Evolutionary conservation across 2,797 vertebrate genomes (phyloP), one percentile per base, ranked within the genome.

Genomic region (Myripristis murdjan): DNA sequence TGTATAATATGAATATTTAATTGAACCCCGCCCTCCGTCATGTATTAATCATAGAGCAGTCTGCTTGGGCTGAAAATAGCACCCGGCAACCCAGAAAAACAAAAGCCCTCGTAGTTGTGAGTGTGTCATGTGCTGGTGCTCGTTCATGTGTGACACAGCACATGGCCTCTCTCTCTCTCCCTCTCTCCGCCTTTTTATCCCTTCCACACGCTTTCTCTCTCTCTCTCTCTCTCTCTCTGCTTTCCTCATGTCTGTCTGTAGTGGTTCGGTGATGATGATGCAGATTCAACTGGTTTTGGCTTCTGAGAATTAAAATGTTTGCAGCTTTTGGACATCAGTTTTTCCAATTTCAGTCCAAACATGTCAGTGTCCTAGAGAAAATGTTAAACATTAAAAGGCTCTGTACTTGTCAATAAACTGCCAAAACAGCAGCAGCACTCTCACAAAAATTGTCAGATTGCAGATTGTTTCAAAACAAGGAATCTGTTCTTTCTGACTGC

Each of bases 21-120:
- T 92, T 88, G 62, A 18, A 65, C 72, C 82, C 83, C 83, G 73
- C 87, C 87, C 79, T 87, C 81, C 49, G 28, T 88, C 90, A 94
- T 94, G 90, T 91, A 92, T 95, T 93, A 94, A 93, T 93, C 89
- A 94, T 93, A 73, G 79, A 71, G 58, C 90, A 87, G 91, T 94
- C 92, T 94, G 92, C 82, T 85, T 47, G 5, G 71, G 85, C 90
- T 93, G 82, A 90, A 94, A 95, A 93, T 93, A 94, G 91, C 64
- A 37, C 77, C 55, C 82, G 79, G 78, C 84, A 92, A 88, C 83
- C 90, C 89, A 89, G 88, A 91, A 90, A 93, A 87, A 89, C 87
- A 89, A 86, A 79, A 82, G 73, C 71, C 58, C 73, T 75, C 67
- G 78, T 79, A 80, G 74, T 75, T 70, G 64, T 66, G 81, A 48